phyloP scores from a whole-genome alignment of 1,140 invertebrate genomes.

The Panulirus ornatus region DNA sequence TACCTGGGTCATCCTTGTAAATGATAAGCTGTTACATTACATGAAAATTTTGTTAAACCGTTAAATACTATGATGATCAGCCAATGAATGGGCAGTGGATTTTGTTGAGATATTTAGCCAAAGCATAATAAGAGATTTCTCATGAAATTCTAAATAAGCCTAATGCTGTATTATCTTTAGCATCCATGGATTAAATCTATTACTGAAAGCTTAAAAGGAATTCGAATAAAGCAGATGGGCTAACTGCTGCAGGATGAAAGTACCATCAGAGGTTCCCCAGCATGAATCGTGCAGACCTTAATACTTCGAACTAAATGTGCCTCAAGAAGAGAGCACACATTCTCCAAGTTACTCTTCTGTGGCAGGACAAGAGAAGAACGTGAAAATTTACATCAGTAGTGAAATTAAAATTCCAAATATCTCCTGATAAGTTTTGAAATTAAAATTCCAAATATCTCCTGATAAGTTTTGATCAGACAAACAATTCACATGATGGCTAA shows the following conservation, averaged over 20 bases:
- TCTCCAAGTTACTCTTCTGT: conserved; percentile 20
- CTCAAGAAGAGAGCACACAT: conserved; percentile 37
- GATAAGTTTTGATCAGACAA: no score
- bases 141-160: neutral
- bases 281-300: conserved; percentile 42
- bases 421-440: no score
- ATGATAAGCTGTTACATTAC: neutral
- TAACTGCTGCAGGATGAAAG: neutral
- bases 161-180: no score
- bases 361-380: conserved; percentile 1
- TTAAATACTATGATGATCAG: neutral
- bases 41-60: neutral
- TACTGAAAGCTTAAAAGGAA: neutral
- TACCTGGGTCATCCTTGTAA: neutral
- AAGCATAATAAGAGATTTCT: neutral
- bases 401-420: no score
- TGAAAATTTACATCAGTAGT: no score
- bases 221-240: neutral
- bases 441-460: no score
- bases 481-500: no score
- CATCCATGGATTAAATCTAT: no score
- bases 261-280: conserved; percentile 56
- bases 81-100: neutral
- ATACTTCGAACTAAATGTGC: conserved; percentile 39
- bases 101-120: neutral